Conservation (phyloP, 2,797 vertebrate species). For the Oreochromis grahami region DNA sequence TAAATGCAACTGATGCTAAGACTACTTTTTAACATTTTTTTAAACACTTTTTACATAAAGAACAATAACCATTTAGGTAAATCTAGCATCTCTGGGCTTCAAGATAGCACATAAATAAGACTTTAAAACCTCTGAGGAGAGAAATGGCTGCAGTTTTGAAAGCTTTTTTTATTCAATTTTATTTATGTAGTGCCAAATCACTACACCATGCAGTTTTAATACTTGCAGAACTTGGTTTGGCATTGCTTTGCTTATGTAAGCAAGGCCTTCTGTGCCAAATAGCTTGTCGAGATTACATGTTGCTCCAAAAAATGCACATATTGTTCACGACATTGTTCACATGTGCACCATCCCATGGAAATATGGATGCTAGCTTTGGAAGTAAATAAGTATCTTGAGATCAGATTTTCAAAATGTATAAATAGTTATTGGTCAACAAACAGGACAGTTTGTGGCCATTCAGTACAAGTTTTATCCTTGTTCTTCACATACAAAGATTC, state of each 20-base stretch:
- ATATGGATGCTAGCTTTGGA: neutral
- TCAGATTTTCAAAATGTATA: neutral
- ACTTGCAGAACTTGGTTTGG: neutral
- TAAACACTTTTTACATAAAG: neutral
- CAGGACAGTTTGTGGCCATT: neutral
- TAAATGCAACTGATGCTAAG: neutral
- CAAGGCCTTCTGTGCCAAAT: neutral
- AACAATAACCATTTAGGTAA: neutral
- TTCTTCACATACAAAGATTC: neutral
- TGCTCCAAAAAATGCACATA: neutral
- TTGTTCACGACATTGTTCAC: neutral
- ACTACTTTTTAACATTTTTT: neutral
- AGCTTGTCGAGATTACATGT: accelerated
- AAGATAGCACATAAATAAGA: neutral
- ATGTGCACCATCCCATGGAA: neutral
- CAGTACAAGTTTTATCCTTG: neutral
- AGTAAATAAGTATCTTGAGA: neutral
- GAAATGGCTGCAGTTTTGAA: neutral
- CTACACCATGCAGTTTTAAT: neutral
- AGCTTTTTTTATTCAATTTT: neutral
- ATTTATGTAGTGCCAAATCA: neutral
- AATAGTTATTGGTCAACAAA: neutral
- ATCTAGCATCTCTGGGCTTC: neutral
- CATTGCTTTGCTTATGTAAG: neutral
- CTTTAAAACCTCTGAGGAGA: neutral